Percentiles rank a stretch among this genome's conserved stretches.
Conservation (phyloP, 2,797 vertebrate genomes). For the Ciconia nigra region DNA sequence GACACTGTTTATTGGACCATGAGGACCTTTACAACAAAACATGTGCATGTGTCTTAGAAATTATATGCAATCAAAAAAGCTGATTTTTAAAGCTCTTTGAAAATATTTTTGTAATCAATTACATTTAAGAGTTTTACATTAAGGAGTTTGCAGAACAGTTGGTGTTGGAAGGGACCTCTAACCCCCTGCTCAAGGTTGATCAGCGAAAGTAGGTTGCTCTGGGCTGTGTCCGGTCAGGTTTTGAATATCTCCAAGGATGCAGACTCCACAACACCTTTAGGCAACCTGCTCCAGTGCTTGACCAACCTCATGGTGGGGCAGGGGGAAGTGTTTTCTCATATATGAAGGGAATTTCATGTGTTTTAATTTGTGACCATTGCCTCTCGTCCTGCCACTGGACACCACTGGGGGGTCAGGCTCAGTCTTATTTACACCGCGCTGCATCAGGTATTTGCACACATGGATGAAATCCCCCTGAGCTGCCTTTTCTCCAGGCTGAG, state of each 20-base stretch:
- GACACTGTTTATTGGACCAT: background rate
- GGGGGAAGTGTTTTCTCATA: background rate
- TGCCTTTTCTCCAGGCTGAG: background rate
- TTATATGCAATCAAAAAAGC: background rate
- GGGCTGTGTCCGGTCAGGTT: background rate
- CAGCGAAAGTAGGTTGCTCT: too few relatives aligned
- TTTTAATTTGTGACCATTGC: background rate
- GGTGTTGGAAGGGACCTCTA: background rate
- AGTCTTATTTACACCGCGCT: background rate
- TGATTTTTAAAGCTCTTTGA: background rate
- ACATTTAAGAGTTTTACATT: background rate
- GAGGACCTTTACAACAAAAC: background rate
- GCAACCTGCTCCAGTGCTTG: background rate
- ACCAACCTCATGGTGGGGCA: rapidly evolving
- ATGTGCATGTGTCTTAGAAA: too few relatives aligned
- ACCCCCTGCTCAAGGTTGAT: too few relatives aligned
- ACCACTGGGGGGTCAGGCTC: background rate
- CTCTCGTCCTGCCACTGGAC: background rate
- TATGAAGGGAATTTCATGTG: background rate
- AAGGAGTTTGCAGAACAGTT: background rate
- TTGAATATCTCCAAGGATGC: background rate
- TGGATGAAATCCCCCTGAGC: background rate
- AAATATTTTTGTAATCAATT: background rate
- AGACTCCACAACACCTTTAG: too few relatives aligned
- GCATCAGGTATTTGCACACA: background rate